Evolutionary conservation across 2,888 invertebrate species (phyloP), one percentile per base, ranked within the genome.

Genomic region (Eupithecia dodoneata): DNA sequence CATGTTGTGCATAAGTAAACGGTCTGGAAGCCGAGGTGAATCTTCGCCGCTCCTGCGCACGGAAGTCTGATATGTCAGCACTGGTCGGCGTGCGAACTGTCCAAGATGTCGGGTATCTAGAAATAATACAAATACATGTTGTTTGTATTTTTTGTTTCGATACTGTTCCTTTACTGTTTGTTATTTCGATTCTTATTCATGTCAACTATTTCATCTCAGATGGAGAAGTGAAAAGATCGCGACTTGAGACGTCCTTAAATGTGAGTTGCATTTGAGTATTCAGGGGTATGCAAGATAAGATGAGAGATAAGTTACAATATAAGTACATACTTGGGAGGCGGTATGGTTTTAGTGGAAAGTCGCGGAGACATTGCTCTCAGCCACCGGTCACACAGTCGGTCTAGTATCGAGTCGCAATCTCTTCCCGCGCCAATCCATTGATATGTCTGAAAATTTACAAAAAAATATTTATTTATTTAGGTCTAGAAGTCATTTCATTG

Each of bases 381-480:
- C 98, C 99, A 99, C 83, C 97, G 97, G 79, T 97, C 96, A 87
- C 97, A 98, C 74, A 99, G 92, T 4, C 97, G 96, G 6, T 96
- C 94, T 15, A 99, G 93, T 65, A 97, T 96, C 4, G 96, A 96
- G 90, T 99, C 99, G 3, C 98, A 97, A 89, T 99, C 99, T 6
- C 99, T 96, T 0, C 99, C 99, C 7, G 98, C 98, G 2, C 99
- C 99, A 79, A 99, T 99, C 99, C 99, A 99, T 86, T 98, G 97
- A 91, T 98, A 98, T 85, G 96, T 95, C 88, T 96, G 87, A 72
- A 9, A 47, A 47, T 30, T 0, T 12, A 70, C n/a, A 67, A n/a
- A 67, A 12, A 10, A 49, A 30, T 30, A 30, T 49, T 49, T 49
- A 45, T 49, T 12, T 30, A 30, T 30, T 49, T 49, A 49, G 10